A percentile compares a stretch with the other conserved stretches of the same genome.
Evolutionary conservation across 2,113 vertebrate species (phyloP).

Genomic region (human (Homo sapiens)): GRCh38 chr1:5692501-5693000

Average conservation of each 20-base stretch:
- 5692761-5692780: neutral
- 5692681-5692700: neutral
- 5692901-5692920: neutral
- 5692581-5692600: neutral
- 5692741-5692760: neutral
- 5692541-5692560: neutral
- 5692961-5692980: neutral
- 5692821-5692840: neutral
- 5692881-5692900: rapidly evolving
- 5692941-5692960: rapidly evolving
- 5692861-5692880: neutral
- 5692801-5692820: neutral
- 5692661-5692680: neutral
- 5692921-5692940: neutral
- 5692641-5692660: neutral
- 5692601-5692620: neutral
- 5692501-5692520: rapidly evolving
- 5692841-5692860: rapidly evolving
- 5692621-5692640: rapidly evolving
- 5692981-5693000: neutral
- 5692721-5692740: too few relatives aligned
- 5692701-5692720: neutral
- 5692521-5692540: too few relatives aligned
- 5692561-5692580: rapidly evolving
- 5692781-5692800: neutral